Percentiles rank a stretch among this genome's conserved stretches.
phyloP scores from a whole-genome alignment of 2,113 vertebrate genomes.

The Halcyon senegalensis region DNA sequence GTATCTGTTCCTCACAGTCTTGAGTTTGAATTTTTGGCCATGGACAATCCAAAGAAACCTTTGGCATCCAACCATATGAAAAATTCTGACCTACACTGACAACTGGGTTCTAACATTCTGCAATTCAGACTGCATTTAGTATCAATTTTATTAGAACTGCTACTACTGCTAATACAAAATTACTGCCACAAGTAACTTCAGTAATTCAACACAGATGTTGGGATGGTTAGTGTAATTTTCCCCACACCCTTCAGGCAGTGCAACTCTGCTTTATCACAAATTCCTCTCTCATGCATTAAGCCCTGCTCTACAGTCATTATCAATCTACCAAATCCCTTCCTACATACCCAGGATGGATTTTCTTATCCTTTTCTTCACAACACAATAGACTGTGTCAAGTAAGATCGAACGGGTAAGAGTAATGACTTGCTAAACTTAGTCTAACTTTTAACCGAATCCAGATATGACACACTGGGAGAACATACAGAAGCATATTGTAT shows the following conservation, averaged over 20 bases:
- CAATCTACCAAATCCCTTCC: background rate
- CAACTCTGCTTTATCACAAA: background rate
- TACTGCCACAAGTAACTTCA: background rate
- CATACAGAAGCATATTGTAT: background rate
- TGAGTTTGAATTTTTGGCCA: background rate
- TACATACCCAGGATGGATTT: background rate
- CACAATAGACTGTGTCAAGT: background rate
- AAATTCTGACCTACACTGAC: background rate
- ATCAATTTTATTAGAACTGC: background rate
- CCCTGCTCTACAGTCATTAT: background rate
- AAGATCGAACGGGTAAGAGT: background rate
- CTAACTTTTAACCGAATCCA: background rate
- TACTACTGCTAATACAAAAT: background rate
- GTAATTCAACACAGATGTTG: background rate
- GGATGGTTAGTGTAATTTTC: background rate
- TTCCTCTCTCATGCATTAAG: background rate
- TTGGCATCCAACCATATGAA: background rate
- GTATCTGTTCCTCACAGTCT: background rate
- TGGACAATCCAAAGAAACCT: background rate
- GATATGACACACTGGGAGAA: background rate
- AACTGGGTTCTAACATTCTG: background rate
- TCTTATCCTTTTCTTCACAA: background rate
- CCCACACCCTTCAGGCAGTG: background rate
- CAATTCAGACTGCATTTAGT: background rate
- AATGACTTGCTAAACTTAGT: background rate